Evolutionary conservation across 2,113 vertebrate genomes (phyloP).

Genomic region (Salvelinus fontinalis): DNA sequence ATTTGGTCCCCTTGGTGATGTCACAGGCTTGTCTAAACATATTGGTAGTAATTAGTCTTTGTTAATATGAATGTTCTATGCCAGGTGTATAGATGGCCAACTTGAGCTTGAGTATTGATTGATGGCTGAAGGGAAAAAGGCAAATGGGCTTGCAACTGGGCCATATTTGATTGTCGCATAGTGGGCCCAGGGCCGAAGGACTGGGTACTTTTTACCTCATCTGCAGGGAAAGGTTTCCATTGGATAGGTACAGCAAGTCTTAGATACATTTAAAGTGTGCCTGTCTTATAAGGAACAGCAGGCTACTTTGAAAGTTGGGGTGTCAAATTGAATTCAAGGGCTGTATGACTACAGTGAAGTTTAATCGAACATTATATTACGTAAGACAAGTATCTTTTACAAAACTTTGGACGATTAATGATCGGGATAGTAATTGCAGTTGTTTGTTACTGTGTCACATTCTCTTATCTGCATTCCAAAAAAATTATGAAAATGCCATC

Average conservation of each 20-base stretch:
- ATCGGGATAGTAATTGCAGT: no score
- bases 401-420: no score
- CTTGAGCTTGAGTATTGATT: neutral
- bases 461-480: no score
- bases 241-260: neutral
- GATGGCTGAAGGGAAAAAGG: neutral
- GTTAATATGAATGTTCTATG: neutral
- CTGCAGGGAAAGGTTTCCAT: neutral
- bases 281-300: neutral
- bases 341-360: no score
- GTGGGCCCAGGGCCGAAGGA: neutral
- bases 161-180: neutral
- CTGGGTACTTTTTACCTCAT: neutral
- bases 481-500: no score
- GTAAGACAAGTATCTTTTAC: no score
- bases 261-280: no score
- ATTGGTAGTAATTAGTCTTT: neutral
- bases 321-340: neutral
- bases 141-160: neutral
- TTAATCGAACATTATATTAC: no score
- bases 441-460: no score
- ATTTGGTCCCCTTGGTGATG: no score
- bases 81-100: neutral
- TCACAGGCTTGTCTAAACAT: neutral
- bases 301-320: neutral